Percentiles rank a stretch among this genome's conserved stretches.
These are phyloP conservation scores for Oreochromis aureus DNA, from an alignment of 2,113 vertebrate genomes.

Conservation along the genomic window DNA sequence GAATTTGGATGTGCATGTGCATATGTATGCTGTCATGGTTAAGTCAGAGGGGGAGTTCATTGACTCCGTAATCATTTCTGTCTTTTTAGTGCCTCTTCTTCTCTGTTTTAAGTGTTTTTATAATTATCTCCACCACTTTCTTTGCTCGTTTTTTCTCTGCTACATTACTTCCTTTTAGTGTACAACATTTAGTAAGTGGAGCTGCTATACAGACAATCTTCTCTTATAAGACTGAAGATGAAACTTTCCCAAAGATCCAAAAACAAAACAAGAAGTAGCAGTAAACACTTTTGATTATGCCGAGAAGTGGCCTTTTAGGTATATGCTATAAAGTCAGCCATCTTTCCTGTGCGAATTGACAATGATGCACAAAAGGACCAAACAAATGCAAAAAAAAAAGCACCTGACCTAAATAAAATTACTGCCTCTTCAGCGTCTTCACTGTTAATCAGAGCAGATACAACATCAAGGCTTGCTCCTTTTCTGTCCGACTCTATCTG, in stretches of 20 bases:
- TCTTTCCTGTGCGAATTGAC: background rate
- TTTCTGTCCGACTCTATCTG: background rate
- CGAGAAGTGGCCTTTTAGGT: background rate
- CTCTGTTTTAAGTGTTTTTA: background rate
- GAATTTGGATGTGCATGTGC: background rate
- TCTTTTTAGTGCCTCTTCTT: slow-evolving; percentile 2
- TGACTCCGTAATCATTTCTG: background rate
- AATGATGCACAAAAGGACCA: background rate
- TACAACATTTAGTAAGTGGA: background rate
- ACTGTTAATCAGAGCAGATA: background rate
- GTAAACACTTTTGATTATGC: background rate
- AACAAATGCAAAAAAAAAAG: background rate
- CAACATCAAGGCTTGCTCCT: background rate
- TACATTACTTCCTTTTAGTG: background rate
- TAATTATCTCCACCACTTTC: slow-evolving; percentile 15
- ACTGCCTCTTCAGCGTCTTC: background rate
- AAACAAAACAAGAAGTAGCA: background rate
- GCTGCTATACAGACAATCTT: background rate
- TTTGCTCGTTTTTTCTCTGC: background rate
- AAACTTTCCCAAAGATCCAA: background rate
- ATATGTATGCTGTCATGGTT: background rate
- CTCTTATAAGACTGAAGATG: background rate
- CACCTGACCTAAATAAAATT: background rate
- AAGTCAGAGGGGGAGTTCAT: background rate
- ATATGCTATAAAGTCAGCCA: background rate